These are phyloP conservation scores for Bibio marci DNA, from an alignment of 2,888 invertebrate genomes.

Conservation along the genomic window DNA sequence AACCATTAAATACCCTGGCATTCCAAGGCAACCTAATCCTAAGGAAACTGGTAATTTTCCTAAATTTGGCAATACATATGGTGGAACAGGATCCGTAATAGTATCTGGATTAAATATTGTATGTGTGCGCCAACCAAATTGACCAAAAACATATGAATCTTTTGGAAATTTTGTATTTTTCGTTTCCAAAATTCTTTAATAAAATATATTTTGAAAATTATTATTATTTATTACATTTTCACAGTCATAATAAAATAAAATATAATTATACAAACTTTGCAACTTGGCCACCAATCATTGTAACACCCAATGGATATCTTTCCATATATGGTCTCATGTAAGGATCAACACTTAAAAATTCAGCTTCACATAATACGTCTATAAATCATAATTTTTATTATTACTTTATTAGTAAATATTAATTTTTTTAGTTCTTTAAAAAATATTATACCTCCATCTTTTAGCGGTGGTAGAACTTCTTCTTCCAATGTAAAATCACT, in stretches of 20 bases:
- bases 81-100: slow-evolving; percentile 10
- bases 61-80: slow-evolving; percentile 38
- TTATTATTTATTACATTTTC: too few relatives aligned
- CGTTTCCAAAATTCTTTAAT: slow-evolving; percentile 46
- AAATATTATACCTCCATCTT: slow-evolving; percentile 28
- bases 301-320: slow-evolving; percentile 36
- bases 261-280: slow-evolving; percentile 42
- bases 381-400: slow-evolving; percentile 11
- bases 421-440: too few relatives aligned
- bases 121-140: slow-evolving; percentile 49
- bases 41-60: slow-evolving; percentile 41
- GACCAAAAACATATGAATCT: slow-evolving; percentile 41
- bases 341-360: slow-evolving; percentile 53
- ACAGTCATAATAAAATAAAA: slow-evolving; percentile 21
- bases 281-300: slow-evolving; percentile 53
- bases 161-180: slow-evolving; percentile 44
- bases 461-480: slow-evolving; percentile 24
- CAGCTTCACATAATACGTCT: slow-evolving; percentile 50
- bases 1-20: slow-evolving; percentile 56
- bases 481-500: slow-evolving; percentile 28
- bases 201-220: too few relatives aligned
- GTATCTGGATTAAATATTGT: slow-evolving; percentile 26
- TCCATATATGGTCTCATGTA: slow-evolving; percentile 45
- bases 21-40: slow-evolving; percentile 47
- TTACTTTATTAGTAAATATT: too few relatives aligned